Base-by-base conservation (phyloP, 2,113 vertebrate genomes). In the Corythoichthys haematopterus region DNA sequence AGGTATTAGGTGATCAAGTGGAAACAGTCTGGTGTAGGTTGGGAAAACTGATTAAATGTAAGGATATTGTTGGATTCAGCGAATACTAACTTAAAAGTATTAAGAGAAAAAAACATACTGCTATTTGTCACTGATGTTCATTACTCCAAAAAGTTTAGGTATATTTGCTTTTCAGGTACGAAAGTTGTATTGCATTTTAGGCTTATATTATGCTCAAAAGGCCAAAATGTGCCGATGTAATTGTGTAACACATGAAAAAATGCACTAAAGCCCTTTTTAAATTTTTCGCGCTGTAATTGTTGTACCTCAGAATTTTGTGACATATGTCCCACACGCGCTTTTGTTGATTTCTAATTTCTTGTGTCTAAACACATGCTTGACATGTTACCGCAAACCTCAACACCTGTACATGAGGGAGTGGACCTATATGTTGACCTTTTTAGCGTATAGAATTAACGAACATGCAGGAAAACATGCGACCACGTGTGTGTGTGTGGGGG, bases 381-480 rank as follows among this genome's bases (percentile, higher is more conserved):
- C 53, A 74, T 71, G 55, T 75, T 13, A 58, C 69, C 78, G 65
- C 82, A 85, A 80, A 80, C 85, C 82, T 73, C 81, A 83, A 15
- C 67, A 67, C 61, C 68, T 51, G 47, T 40, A 58, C 61, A 61
- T 61, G 67, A 79, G 70, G 55, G n/a, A 74, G 68, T 46, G 51
- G 45, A 50, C 47, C 65, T 78, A 69, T 71, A 71, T 16, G 70
- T 70, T 79, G 75, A 80, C 69, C 84, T 57, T 68, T 53, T 86
- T 80, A 68, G 16, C 56, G 33, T 66, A 63, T 43, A 53, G 75
- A 68, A 16, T 51, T 58, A 64, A 38, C 33, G 33, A 65, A 36
- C 33, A 14, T 72, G 62, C 66, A 68, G 35, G 64, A 45, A 65
- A 66, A 60, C 10, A 58, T 62, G 3, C 43, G 58, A 38, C 51